Base-by-base conservation (phyloP, 2,888 invertebrate species). In the Scaptomyza reducta region DNA sequence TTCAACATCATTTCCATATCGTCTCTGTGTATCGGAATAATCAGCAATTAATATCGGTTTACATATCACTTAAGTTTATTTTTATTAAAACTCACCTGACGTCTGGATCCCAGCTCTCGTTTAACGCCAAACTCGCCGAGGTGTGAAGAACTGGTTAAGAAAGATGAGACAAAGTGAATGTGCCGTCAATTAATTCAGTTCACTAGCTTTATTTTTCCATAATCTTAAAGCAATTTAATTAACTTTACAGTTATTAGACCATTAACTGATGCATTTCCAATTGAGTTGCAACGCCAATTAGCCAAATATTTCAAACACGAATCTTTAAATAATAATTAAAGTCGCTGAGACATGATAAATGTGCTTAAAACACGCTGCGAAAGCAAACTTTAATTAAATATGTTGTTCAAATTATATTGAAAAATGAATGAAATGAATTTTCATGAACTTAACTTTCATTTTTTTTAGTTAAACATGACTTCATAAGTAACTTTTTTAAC, bases 1-100 rank as follows among this genome's bases (percentile, higher is more conserved):
- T 98, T 98, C 92, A 99, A 94, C 97, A 99, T 98, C 97, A 98
- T 98, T 93, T 99, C 98, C 97, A 98, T 98, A 92, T 99, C 99
- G 92, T 97, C 97, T 93, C 98, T 95, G 72, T 27, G 53, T 22
- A 14, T 13, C 11, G 4, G 6, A 53, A 33, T 31, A 14, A 10
- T n/a, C 1, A 35, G n/a, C 18, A 33, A 33, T 49, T 49, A 49
- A n/a, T n/a, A 46, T 25, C 22, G 22, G 22, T 9, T 27, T 27
- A 27, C 7, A 27, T 4, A 33, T 50, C 1, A 18, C n/a, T 13
- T 27, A 5, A 31, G 18, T 6, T 18, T 6, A 9, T 29, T 18
- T 40, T 27, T 13, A 16, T 6, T 9, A 3, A 6, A 40, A 13
- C 76, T 90, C 90, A 93, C 93, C 94, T 93, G 73, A 98, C 98